These are phyloP conservation scores for Cinara cedri DNA, from an alignment of 2,888 invertebrate species.

Conservation along the genomic window DNA sequence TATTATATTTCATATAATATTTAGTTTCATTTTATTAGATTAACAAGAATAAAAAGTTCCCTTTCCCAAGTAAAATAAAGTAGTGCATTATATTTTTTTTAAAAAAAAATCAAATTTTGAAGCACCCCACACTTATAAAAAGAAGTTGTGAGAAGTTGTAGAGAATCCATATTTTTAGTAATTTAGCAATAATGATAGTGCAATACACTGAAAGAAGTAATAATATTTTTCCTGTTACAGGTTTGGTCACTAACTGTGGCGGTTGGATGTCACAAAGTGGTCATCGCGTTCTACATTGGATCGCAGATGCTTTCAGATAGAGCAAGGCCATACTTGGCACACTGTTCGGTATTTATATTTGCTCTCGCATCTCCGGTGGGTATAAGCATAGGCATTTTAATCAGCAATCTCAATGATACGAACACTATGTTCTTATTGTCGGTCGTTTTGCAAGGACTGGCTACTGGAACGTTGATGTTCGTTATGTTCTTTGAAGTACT, in stretches of 20 bases:
- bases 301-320: conserved; percentile 68
- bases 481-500: conserved; percentile 84
- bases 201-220: too few species aligned
- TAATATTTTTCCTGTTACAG: too few species aligned
- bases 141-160: too few species aligned
- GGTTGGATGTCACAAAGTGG: conserved; percentile 71
- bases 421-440: conserved; percentile 60
- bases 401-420: conserved; percentile 50
- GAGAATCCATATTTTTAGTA: too few species aligned
- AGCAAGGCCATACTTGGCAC: conserved; percentile 64
- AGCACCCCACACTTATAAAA: too few species aligned
- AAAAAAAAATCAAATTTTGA: too few species aligned
- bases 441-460: conserved; percentile 71
- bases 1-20: too few species aligned
- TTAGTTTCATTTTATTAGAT: too few species aligned
- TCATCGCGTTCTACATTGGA: conserved; percentile 72
- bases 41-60: too few species aligned
- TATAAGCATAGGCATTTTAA: conserved; percentile 68
- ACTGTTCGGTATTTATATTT: conserved; percentile 69
- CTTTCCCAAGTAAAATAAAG: too few species aligned
- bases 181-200: too few species aligned
- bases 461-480: conserved; percentile 79
- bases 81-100: too few species aligned
- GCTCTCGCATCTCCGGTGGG: conserved; percentile 74
- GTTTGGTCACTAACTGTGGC: conserved; percentile 73